Evolutionary conservation across 2,113 vertebrate species (phyloP).

Genomic region (Aythya baeri): DNA sequence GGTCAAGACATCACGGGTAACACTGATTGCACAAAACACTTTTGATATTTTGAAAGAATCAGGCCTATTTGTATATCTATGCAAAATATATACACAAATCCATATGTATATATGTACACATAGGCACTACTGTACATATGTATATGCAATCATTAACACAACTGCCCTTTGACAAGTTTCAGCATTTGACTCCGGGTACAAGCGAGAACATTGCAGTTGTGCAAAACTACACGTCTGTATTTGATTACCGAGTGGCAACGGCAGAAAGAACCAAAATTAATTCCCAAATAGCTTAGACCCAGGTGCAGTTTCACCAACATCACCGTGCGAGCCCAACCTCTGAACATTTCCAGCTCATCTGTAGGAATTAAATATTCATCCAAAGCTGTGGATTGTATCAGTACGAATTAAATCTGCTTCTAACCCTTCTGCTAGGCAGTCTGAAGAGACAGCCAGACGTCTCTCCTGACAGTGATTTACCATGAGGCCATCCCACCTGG

Average conservation of each 20-base stretch:
- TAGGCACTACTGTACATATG: conserved; percentile 68
- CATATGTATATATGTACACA: conserved; percentile 76
- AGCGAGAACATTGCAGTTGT: background rate
- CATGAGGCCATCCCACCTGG: background rate
- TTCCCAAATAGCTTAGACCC: conserved; percentile 20
- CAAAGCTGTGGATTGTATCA: background rate
- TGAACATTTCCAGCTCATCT: background rate
- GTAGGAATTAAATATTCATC: background rate
- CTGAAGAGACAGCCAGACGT: background rate
- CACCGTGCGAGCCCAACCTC: background rate
- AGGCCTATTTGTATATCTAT: conserved; percentile 66
- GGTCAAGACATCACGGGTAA: conserved; percentile 27
- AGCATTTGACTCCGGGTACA: conserved; percentile 24
- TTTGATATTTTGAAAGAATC: conserved; percentile 23
- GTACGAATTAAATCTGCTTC: background rate
- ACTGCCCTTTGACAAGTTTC: conserved; percentile 20
- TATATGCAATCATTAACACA: conserved; percentile 40
- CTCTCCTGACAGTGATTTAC: background rate
- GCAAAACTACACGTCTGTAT: conserved; percentile 28
- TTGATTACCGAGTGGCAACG: background rate
- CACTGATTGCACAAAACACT: conserved; percentile 63
- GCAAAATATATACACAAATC: conserved; percentile 78
- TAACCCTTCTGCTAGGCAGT: background rate
- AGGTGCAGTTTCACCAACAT: background rate
- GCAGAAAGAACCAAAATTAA: background rate